Evolutionary conservation across 2,113 vertebrate genomes (phyloP).

Genomic region (Catharus fuscescens): DNA sequence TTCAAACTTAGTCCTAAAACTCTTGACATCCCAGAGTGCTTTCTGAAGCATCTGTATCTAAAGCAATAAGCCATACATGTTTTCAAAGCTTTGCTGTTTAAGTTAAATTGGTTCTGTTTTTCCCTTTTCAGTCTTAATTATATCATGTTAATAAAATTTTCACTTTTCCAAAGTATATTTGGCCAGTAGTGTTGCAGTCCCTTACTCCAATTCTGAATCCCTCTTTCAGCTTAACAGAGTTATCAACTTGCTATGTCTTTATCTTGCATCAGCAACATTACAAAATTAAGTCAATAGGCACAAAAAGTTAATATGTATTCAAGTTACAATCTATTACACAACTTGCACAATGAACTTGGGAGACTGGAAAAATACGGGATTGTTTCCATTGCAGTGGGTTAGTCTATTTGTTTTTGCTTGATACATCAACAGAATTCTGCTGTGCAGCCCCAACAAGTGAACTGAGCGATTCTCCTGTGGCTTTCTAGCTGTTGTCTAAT

Average conservation of each 20-base stretch:
- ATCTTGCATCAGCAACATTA: slow-evolving; percentile 24
- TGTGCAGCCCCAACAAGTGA: neutral
- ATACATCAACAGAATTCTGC: neutral
- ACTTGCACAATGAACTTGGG: neutral
- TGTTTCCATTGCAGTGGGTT: neutral
- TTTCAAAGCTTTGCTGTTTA: neutral
- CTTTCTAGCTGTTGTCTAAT: neutral
- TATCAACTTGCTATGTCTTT: neutral
- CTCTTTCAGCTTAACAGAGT: neutral
- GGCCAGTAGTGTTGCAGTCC: neutral
- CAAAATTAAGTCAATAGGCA: slow-evolving; percentile 8
- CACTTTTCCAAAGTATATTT: neutral
- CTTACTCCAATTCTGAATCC: neutral
- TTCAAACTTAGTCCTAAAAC: neutral
- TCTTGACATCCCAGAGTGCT: neutral
- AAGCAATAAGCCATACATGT: neutral
- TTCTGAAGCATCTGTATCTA: neutral
- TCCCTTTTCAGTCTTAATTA: neutral
- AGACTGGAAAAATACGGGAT: neutral
- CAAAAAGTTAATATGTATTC: neutral
- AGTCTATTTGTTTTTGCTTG: slow-evolving; percentile 14
- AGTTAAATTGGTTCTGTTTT: neutral
- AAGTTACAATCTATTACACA: slow-evolving; percentile 17
- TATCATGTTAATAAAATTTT: neutral
- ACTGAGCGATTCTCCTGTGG: neutral